A percentile compares a stretch with the other conserved stretches of the same genome.
Conservation (phyloP, 2,113 vertebrate species). For the Nematolebias whitei region DNA sequence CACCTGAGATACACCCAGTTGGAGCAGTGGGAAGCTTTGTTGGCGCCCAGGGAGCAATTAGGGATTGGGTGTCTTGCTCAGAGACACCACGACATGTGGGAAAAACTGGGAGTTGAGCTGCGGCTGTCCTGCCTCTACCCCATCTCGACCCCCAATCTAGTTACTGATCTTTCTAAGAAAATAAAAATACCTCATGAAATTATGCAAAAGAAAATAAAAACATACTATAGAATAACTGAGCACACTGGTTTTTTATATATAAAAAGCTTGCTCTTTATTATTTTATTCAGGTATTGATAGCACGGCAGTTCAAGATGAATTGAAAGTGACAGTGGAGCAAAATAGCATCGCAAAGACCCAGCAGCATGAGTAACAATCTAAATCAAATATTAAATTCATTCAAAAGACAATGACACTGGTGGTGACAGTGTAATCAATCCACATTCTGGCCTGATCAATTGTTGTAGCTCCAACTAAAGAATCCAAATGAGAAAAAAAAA, state of each 20-base stretch:
- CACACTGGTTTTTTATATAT: not conserved
- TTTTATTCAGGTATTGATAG: constrained; percentile 35
- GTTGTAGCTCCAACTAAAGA: constrained; percentile 49
- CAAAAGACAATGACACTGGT: constrained; percentile 50
- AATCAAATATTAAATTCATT: constrained; percentile 66
- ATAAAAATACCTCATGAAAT: not conserved
- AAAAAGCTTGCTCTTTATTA: constrained; percentile 9
- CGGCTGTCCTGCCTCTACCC: too few relatives aligned
- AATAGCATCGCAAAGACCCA: constrained; percentile 30
- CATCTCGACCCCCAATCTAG: too few relatives aligned
- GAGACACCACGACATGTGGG: too few relatives aligned
- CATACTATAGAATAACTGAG: constrained; percentile 6
- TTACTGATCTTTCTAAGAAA: not conserved
- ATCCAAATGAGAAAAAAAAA: constrained; percentile 27
- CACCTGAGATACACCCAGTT: too few relatives aligned
- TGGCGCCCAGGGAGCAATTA: too few relatives aligned
- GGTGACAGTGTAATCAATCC: constrained; percentile 67
- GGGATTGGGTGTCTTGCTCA: too few relatives aligned
- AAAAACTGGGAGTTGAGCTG: too few relatives aligned
- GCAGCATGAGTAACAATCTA: constrained; percentile 63
- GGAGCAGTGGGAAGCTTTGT: too few relatives aligned
- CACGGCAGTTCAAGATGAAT: constrained; percentile 49
- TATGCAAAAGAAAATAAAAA: not conserved
- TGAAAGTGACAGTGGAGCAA: constrained; percentile 39
- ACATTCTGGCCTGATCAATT: constrained; percentile 54